Percentiles rank a stretch among this genome's conserved stretches.
Evolutionary conservation across 2,113 vertebrate genomes (phyloP).

Genomic region (Eupsittula cactorum): DNA sequence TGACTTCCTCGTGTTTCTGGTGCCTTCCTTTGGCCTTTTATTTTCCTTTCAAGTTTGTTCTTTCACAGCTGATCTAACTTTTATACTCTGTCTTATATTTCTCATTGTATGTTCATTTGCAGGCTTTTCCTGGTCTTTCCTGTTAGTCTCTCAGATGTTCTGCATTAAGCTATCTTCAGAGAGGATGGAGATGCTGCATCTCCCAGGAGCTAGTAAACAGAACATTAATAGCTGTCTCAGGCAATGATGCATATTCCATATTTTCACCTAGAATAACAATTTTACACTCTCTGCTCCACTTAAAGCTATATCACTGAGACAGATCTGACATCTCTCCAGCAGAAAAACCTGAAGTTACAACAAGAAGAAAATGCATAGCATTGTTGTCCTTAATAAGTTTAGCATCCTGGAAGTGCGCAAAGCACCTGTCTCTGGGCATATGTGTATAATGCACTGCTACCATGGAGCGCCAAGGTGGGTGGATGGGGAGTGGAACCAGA

Average conservation of each 20-base stretch:
- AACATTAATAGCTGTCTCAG: constrained; percentile 3
- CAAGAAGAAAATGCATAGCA: neutral
- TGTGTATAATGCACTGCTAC: neutral
- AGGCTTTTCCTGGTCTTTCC: neutral
- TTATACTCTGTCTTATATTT: neutral
- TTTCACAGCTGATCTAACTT: neutral
- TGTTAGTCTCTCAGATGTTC: neutral
- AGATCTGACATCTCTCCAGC: neutral
- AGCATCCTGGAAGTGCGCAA: neutral
- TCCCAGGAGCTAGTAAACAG: constrained; percentile 6
- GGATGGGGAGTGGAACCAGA: neutral
- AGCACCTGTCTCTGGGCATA: neutral
- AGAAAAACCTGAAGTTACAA: neutral
- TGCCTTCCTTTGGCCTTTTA: neutral
- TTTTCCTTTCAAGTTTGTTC: neutral
- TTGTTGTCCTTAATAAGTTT: neutral
- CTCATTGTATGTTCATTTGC: neutral
- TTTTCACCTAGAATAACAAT: constrained; percentile 42
- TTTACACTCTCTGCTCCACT: neutral
- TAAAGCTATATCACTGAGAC: neutral
- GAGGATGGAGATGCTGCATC: neutral
- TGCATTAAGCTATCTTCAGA: neutral
- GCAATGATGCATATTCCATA: neutral
- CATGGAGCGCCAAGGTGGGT: neutral
- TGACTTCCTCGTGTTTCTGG: neutral